Evolutionary conservation across 1,140 invertebrate species (phyloP).

Genomic region (Armadillidium nasatum): DNA sequence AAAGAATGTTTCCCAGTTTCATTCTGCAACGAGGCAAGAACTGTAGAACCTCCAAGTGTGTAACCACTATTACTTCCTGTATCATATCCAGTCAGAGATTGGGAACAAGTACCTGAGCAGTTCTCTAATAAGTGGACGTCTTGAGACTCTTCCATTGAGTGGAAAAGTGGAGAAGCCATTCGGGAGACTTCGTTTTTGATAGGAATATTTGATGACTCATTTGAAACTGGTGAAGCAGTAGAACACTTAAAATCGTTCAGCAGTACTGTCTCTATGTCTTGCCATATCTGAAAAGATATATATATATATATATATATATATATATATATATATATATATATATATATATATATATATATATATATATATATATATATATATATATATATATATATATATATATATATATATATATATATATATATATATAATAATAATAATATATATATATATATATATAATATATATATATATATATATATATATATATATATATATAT

Average conservation of each 20-base stretch:
- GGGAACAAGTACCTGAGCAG: background rate
- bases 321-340: background rate
- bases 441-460: background rate
- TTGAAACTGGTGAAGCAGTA: background rate
- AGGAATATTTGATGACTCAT: no score
- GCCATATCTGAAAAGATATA: conserved; percentile 30
- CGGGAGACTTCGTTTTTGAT: no score
- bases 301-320: conserved; percentile 5
- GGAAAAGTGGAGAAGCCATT: background rate
- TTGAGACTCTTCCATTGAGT: background rate
- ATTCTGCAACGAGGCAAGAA: background rate
- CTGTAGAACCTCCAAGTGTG: background rate
- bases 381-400: conserved; percentile 11
- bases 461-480: background rate
- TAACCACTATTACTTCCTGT: background rate
- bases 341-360: background rate
- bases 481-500: no score
- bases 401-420: background rate
- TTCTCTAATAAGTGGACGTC: background rate
- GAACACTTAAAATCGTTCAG: conserved; percentile 25
- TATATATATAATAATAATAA: background rate
- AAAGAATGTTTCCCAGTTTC: background rate
- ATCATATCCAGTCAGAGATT: background rate
- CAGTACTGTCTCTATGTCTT: conserved; percentile 34
- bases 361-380: conserved; percentile 11